Conservation (phyloP, 2,113 vertebrate genomes). For the Andinoacara biseriatus region DNA sequence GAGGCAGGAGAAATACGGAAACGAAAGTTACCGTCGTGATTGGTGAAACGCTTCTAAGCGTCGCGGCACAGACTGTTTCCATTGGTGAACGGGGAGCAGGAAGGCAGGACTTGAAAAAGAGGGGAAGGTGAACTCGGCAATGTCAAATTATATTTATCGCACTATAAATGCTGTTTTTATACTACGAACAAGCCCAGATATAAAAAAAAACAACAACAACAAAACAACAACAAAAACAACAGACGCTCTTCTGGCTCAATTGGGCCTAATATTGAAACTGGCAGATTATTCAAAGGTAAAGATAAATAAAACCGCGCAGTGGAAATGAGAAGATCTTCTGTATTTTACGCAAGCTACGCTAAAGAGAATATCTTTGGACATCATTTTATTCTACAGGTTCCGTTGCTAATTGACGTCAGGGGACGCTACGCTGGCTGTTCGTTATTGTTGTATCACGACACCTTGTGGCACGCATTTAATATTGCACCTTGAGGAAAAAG, state of each 20-base stretch:
- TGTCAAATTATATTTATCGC: neutral
- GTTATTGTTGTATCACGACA: conserved; percentile 35
- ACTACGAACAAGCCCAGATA: neutral
- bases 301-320: neutral
- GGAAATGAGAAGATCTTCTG: no score
- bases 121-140: neutral
- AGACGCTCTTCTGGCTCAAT: neutral
- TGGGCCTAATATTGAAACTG: neutral
- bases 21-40: conserved; percentile 4
- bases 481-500: neutral
- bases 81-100: conserved; percentile 19
- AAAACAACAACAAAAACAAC: no score
- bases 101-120: neutral
- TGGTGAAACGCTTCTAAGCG: conserved; percentile 22
- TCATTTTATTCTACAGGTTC: neutral
- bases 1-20: conserved; percentile 43
- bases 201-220: neutral
- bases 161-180: neutral
- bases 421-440: neutral
- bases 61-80: neutral
- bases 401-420: neutral
- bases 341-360: neutral
- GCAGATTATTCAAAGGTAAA: neutral
- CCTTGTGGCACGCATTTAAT: conserved; percentile 39
- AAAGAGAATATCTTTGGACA: neutral